A percentile compares a stretch with the other conserved stretches of the same genome.
Conservation (phyloP, 1,140 invertebrate species). For the Gryllus bimaculatus region DNA sequence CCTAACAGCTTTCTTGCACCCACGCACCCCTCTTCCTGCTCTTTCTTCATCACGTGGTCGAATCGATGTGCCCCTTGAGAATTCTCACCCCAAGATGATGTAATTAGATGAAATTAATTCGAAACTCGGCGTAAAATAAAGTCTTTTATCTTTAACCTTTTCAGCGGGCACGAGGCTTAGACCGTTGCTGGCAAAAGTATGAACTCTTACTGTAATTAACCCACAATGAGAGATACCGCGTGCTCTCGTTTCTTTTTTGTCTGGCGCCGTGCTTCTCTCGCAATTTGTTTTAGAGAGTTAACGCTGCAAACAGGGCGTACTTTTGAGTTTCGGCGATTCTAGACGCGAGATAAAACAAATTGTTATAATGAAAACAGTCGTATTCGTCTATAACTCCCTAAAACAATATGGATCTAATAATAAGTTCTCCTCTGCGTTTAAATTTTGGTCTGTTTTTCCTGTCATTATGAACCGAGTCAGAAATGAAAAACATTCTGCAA, state of each 20-base stretch:
- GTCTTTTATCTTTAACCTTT: constrained; percentile 1
- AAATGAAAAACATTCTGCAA: no score
- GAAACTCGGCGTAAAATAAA: not conserved
- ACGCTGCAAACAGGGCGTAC: no score
- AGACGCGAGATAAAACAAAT: no score
- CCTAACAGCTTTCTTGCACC: not conserved
- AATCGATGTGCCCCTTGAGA: not conserved
- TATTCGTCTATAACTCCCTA: no score
- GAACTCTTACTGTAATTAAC: not conserved
- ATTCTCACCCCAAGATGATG: not conserved
- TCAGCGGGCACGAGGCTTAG: not conserved
- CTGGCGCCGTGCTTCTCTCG: not conserved
- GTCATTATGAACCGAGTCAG: no score
- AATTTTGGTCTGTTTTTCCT: no score
- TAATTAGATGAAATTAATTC: not conserved
- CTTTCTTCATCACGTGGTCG: not conserved
- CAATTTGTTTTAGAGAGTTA: not conserved
- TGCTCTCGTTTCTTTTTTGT: not conserved
- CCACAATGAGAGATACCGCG: not conserved
- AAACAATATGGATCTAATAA: no score
- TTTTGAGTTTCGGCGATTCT: no score
- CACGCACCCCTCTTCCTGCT: not conserved
- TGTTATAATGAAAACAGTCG: no score
- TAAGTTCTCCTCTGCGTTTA: no score
- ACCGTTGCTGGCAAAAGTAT: not conserved